phyloP scores from a whole-genome alignment of 1,140 invertebrate species.

The Drosophila setifemur region DNA sequence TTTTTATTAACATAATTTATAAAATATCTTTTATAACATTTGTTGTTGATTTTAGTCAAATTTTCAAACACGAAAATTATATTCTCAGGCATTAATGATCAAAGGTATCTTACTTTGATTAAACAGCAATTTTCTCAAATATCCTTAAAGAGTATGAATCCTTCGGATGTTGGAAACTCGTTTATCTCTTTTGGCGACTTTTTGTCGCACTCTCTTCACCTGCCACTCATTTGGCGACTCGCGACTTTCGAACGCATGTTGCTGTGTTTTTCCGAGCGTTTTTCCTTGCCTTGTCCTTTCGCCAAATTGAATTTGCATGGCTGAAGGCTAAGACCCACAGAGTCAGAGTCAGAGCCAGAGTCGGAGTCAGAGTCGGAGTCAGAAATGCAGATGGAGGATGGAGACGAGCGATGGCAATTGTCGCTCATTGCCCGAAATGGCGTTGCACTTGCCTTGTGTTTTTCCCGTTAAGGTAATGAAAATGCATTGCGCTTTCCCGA shows the following conservation, averaged over 20 bases:
- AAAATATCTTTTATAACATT: no score
- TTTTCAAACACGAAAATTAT: no score
- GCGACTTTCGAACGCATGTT: constrained; percentile 71
- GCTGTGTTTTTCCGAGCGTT: constrained; percentile 42
- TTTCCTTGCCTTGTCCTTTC: constrained; percentile 23
- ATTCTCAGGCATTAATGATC: no score
- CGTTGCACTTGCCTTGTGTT: constrained; percentile 43
- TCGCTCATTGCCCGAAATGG: constrained; percentile 51
- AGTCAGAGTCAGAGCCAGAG: constrained; percentile 45
- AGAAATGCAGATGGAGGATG: background rate
- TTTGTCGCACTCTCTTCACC: constrained; percentile 39
- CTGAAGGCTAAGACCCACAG: constrained; percentile 50
- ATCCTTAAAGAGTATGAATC: no score
- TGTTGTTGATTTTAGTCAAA: no score
- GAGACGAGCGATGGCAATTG: constrained; percentile 52
- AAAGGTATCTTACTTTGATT: no score
- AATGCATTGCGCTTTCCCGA: constrained; percentile 46
- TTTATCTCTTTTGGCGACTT: background rate
- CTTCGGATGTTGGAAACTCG: no score
- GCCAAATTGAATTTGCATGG: constrained; percentile 75
- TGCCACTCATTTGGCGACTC: constrained; percentile 49
- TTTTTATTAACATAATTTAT: no score
- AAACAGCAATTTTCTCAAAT: no score
- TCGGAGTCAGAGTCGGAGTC: no score
- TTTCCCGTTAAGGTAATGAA: constrained; percentile 62